A percentile compares a stretch with the other conserved stretches of the same genome.
These are phyloP conservation scores for Grus americana DNA, from an alignment of 2,113 vertebrate species.

Conservation along the genomic window DNA sequence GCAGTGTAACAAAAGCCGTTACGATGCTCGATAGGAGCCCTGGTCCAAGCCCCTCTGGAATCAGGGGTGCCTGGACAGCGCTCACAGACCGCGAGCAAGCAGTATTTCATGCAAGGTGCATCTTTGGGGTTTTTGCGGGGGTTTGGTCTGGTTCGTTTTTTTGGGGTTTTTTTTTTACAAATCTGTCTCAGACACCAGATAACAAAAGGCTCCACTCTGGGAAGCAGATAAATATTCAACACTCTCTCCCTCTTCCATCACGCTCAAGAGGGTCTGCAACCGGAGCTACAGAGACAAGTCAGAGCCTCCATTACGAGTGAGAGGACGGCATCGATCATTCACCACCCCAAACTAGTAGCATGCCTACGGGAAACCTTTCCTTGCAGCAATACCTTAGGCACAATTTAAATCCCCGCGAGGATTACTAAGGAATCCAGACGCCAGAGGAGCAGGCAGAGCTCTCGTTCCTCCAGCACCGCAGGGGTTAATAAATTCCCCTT, in stretches of 20 bases:
- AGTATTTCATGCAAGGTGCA: background rate
- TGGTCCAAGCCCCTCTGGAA: background rate
- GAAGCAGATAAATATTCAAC: background rate
- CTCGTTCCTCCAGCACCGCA: background rate
- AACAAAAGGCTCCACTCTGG: background rate
- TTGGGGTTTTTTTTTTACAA: too few species aligned
- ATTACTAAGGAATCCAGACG: background rate
- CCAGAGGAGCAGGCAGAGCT: background rate
- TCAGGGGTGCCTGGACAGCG: background rate
- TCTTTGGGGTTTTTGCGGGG: background rate
- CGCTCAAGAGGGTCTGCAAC: background rate
- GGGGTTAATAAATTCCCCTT: constrained; percentile 5
- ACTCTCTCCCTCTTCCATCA: background rate
- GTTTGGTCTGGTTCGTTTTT: too few species aligned
- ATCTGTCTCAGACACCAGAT: background rate
- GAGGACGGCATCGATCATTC: background rate
- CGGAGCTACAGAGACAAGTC: background rate
- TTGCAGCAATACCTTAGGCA: background rate
- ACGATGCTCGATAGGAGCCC: background rate
- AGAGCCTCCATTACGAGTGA: fast-evolving
- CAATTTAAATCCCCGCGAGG: background rate
- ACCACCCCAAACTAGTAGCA: background rate
- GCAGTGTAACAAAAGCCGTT: fast-evolving
- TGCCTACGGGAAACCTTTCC: background rate
- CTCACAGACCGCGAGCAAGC: background rate